These are phyloP conservation scores for Mallotus villosus DNA, from an alignment of 2,797 vertebrate species.

Conservation along the genomic window DNA sequence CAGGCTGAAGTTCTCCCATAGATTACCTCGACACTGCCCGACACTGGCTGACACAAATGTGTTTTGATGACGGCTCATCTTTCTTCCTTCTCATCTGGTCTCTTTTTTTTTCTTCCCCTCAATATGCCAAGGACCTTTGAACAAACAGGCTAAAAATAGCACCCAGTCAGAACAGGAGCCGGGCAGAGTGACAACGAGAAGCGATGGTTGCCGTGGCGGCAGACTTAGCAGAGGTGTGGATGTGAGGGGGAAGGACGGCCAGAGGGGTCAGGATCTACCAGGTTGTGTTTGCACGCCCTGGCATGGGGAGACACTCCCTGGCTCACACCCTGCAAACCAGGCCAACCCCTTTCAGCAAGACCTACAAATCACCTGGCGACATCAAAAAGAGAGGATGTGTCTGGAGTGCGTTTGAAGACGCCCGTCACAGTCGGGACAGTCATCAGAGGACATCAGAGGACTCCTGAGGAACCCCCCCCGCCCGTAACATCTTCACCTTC, in stretches of 20 bases:
- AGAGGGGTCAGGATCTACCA: constrained; percentile 37
- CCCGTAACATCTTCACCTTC: neutral
- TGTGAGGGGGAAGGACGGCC: constrained; percentile 45
- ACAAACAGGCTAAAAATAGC: constrained; percentile 67
- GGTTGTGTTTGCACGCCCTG: constrained; percentile 22
- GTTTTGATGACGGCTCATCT: constrained; percentile 68
- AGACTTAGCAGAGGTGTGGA: constrained; percentile 35
- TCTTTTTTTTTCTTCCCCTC: constrained; percentile 46
- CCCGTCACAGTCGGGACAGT: constrained; percentile 50
- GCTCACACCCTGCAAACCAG: constrained; percentile 14
- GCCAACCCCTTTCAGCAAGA: constrained; percentile 34
- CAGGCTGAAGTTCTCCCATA: constrained; percentile 66
- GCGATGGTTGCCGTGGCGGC: constrained; percentile 24
- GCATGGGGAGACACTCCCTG: neutral
- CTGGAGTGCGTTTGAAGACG: constrained; percentile 23
- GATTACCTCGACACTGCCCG: constrained; percentile 66
- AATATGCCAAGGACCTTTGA: constrained; percentile 68
- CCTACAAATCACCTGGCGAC: constrained; percentile 45
- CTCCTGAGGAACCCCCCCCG: neutral
- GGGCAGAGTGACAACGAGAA: neutral
- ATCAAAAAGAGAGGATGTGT: constrained; percentile 48
- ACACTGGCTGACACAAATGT: constrained; percentile 67
- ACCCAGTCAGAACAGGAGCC: constrained; percentile 45
- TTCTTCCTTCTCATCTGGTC: constrained; percentile 62
- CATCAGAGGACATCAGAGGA: constrained; percentile 30